Evolutionary conservation across 2,113 vertebrate genomes (phyloP).

Genomic region (Rhinogobius similis): DNA sequence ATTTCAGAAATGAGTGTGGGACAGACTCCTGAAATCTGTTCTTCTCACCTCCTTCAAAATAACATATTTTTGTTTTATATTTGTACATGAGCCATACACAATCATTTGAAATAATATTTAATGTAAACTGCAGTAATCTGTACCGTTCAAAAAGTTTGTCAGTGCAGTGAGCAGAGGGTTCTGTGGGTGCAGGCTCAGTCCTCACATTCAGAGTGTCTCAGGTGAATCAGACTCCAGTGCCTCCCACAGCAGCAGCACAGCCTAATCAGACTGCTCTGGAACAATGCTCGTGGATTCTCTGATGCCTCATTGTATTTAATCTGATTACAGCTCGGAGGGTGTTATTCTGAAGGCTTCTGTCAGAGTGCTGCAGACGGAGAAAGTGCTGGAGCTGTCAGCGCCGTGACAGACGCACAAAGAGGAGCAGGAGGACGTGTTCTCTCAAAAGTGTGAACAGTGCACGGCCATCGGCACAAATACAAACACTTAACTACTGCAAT

Average conservation of each 20-base stretch:
- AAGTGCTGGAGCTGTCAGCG: constrained; percentile 48
- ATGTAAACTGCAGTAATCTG: no score
- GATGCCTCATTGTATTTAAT: constrained; percentile 1
- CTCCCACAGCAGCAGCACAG: background rate
- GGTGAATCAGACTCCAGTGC: constrained; percentile 14
- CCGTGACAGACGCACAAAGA: constrained; percentile 43
- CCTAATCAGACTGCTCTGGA: constrained; percentile 15
- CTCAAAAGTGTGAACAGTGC: background rate
- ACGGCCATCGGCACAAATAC: background rate
- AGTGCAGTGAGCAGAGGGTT: no score
- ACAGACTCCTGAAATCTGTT: no score
- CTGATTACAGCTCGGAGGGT: constrained; percentile 27
- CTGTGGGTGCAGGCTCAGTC: no score
- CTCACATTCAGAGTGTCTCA: background rate
- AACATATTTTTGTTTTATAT: no score
- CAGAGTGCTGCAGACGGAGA: constrained; percentile 21
- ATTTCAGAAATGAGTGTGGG: no score
- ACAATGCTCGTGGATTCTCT: constrained; percentile 35
- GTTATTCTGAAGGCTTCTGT: constrained; percentile 31
- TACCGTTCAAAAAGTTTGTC: no score
- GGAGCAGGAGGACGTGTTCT: constrained; percentile 8
- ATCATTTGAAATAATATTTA: no score
- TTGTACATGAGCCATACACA: no score
- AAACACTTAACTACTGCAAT: background rate
- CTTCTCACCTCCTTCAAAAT: no score